Evolutionary conservation across 2,113 vertebrate genomes (phyloP).

Genomic region (Rattus rattus): DNA sequence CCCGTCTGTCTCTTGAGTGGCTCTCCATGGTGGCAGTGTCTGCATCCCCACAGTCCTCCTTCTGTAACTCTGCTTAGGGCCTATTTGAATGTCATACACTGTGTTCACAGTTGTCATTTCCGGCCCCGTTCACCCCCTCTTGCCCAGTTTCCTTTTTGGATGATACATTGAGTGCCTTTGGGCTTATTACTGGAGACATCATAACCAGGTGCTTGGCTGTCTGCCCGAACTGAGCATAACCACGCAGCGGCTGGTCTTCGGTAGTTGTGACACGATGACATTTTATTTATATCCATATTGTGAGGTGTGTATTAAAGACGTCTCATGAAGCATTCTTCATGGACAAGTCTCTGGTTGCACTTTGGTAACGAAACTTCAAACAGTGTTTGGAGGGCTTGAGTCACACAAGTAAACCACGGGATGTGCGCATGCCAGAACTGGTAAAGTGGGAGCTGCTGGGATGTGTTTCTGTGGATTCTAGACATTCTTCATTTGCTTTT

Average conservation of each 20-base stretch:
- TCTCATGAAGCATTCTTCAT: neutral
- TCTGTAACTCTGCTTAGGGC: neutral
- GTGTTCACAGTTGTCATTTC: neutral
- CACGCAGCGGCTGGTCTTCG: neutral
- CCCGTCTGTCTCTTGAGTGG: neutral
- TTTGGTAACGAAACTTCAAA: conserved; percentile 16
- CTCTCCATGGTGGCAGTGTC: neutral
- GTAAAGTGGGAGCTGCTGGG: neutral
- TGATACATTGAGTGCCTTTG: neutral
- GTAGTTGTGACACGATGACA: neutral
- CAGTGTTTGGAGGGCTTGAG: neutral
- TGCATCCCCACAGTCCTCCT: neutral
- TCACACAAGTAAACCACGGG: conserved; percentile 16
- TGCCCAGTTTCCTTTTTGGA: conserved; percentile 3
- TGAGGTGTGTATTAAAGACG: neutral
- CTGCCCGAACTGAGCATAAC: neutral
- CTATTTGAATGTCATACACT: neutral
- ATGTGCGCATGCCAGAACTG: neutral
- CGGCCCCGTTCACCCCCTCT: neutral
- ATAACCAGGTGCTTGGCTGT: neutral
- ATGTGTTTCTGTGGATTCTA: neutral
- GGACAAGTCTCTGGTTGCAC: neutral
- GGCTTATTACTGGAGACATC: neutral
- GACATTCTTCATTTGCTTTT: neutral
- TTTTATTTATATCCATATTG: neutral